Conservation (phyloP, 2,888 invertebrate genomes). For the Dicyrtoma fusca region DNA sequence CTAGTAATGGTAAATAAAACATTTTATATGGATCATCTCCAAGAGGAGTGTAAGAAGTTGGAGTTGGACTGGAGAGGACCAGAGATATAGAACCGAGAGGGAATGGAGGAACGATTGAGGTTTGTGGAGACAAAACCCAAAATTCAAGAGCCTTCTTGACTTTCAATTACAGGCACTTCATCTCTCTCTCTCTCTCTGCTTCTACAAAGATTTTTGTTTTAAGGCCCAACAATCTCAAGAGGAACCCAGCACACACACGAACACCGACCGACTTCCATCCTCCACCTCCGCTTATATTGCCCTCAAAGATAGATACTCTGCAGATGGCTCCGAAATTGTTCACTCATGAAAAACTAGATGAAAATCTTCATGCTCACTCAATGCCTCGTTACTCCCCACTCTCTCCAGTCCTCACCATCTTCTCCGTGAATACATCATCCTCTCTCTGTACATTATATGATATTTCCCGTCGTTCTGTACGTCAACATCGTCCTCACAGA, state of each 20-base stretch:
- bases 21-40: no score
- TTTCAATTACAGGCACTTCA: slow-evolving; percentile 37
- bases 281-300: slow-evolving; percentile 2
- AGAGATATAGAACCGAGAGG: slow-evolving; percentile 6
- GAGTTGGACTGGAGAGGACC: not conserved
- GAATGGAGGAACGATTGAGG: slow-evolving; percentile 14
- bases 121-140: slow-evolving; percentile 15
- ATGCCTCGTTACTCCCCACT: slow-evolving; percentile 34
- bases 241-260: slow-evolving; percentile 19
- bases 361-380: slow-evolving; percentile 36
- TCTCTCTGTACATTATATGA: slow-evolving; percentile 10
- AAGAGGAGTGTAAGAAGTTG: no score
- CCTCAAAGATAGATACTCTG: slow-evolving; percentile 21
- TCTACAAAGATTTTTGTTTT: slow-evolving; percentile 34
- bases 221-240: slow-evolving; percentile 29
- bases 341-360: slow-evolving; percentile 36
- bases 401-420: slow-evolving; percentile 11
- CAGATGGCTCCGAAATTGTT: slow-evolving; percentile 38
- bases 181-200: slow-evolving; percentile 31
- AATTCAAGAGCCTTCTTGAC: slow-evolving; percentile 32
- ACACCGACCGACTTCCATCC: slow-evolving; percentile 17
- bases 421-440: slow-evolving; percentile 11
- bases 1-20: not conserved
- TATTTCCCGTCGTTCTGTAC: slow-evolving; percentile 23
- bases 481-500: slow-evolving; percentile 23